phyloP scores from a whole-genome alignment of 35 echinoderm and acorn worm genomes.

The Heliocidaris tuberculata region DNA sequence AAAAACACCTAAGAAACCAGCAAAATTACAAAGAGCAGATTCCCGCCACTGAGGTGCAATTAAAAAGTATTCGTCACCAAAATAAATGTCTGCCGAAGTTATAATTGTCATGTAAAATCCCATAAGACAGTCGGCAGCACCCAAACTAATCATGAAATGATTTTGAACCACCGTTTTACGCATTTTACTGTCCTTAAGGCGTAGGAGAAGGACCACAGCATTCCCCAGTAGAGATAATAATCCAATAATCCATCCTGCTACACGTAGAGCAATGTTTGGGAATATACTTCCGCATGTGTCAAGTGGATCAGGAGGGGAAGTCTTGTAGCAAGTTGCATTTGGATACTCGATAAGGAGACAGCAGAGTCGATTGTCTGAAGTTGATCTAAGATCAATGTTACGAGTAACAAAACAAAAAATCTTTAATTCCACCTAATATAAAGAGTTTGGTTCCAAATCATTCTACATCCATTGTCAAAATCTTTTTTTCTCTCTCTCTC shows the following conservation, averaged over 20 bases:
- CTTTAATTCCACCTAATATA: too few species aligned
- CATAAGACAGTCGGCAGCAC: slow-evolving; percentile 26
- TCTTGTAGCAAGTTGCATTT: not conserved
- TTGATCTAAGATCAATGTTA: too few species aligned
- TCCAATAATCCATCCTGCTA: slow-evolving; percentile 47
- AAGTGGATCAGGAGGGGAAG: slow-evolving; percentile 26
- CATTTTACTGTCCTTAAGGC: not conserved
- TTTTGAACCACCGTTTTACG: slow-evolving; percentile 26
- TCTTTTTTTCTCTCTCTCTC: too few species aligned
- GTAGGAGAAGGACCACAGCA: slow-evolving; percentile 29
- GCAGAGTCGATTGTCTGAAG: slow-evolving; percentile 51
- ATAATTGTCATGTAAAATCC: slow-evolving; percentile 36
- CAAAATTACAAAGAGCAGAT: not conserved
- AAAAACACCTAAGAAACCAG: slow-evolving; percentile 47
- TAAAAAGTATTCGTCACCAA: not conserved
- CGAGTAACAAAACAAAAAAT: too few species aligned
- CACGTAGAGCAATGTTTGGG: not conserved
- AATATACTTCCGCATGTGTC: slow-evolving; percentile 52
- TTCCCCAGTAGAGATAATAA: slow-evolving; percentile 47
- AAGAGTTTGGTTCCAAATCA: too few species aligned
- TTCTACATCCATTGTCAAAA: too few species aligned
- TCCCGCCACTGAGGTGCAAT: not conserved
- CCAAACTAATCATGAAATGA: slow-evolving; percentile 40
- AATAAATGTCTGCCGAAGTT: not conserved
- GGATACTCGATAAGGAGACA: slow-evolving; percentile 3